Evolutionary conservation across 2,888 invertebrate species (phyloP), one percentile per base, ranked within the genome.

Genomic region (Lottia gigantea): DNA sequence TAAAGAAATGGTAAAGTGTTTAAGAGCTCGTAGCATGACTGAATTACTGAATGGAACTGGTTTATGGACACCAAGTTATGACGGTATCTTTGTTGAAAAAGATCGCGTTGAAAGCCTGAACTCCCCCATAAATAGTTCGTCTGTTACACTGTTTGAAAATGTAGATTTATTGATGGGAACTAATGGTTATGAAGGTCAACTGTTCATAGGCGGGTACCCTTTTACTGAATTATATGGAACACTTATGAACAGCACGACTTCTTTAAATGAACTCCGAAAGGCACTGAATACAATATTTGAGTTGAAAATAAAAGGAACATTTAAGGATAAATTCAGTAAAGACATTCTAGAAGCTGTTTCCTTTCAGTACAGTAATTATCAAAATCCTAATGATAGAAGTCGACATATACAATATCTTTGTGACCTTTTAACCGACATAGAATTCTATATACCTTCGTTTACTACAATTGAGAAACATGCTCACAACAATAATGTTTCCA

Each of bases 121-220:
- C 23, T 3, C 2, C 11, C 55, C 23, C 19, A 4, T 4, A 23
- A 23, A 23, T 23, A 23, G 23, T 23, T 23, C 23, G 7, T 23
- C 11, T 6, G 8, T 55, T 2, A 55, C 14, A 23, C 55, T 14
- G 0, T 55, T 55, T 55, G 15, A 23, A 23, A 55, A 55, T 16
- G 23, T 55, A 11, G 55, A 55, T 55, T 23, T 55, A 23, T 23
- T 55, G 23, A 55, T 55, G 55, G 55, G 55, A 55, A 55, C 55
- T 23, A 55, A 55, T 14, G 55, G 23, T 16, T 55, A 55, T 55
- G 55, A 55, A 23, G 55, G 55, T 23, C 23, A 23, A 23, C 55
- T 55, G 19, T 12, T 55, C 19, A 19, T 55, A 55, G 23, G 19
- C 6, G 19, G 19, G 11, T 19, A 19, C 19, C 23, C 23, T 23